Evolutionary conservation across 2,113 vertebrate species (phyloP), one percentile per base, ranked within the genome.

Genomic region (Chamaetylas fuelleborni): DNA sequence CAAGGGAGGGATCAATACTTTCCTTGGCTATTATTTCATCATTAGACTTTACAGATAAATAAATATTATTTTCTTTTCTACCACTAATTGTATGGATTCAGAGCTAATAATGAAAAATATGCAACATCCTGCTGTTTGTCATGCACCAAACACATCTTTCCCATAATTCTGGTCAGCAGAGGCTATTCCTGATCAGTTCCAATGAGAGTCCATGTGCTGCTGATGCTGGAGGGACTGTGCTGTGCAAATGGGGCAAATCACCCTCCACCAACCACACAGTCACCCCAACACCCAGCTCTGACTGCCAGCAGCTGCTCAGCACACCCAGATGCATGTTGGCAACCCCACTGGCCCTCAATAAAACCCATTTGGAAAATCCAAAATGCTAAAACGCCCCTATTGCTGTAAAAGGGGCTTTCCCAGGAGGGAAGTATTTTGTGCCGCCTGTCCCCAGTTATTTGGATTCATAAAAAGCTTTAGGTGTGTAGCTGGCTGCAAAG

Each of bases 271-370:
- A 50, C 38, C 73, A 86, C 66, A 24, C 77, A 96, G 97, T 62
- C 54, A 14, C 86, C 90, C 93, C 94, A 54, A 50, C 72, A 64
- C 65, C 90, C 94, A 48, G 45, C 62, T 50, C 71, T 50, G 34
- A 11, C 74, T 8, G 67, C 60, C 50, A 88, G 90, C 70, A 97
- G 88, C 88, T 94, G 95, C 92, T 94, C 89, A 90, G 89, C 76
- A 90, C 90, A 34, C 9, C 9, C 48, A 83, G 90, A 93, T 24
- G 12, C 13, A 22, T 8, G 0, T 0, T 71, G 91, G 86, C 58
- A 86, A 97, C 42, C 90, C 51, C 1, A 1, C 81, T 93, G 95
- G 90, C 91, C 92, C 93, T 72, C 87, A 79, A 90, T 45, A 85
- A 85, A 61, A 70, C 14, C 77, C 0, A 0, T 9, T 10, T n/a